Conservation (phyloP, 2,888 invertebrate species). For the Acanthopleura granulata region DNA sequence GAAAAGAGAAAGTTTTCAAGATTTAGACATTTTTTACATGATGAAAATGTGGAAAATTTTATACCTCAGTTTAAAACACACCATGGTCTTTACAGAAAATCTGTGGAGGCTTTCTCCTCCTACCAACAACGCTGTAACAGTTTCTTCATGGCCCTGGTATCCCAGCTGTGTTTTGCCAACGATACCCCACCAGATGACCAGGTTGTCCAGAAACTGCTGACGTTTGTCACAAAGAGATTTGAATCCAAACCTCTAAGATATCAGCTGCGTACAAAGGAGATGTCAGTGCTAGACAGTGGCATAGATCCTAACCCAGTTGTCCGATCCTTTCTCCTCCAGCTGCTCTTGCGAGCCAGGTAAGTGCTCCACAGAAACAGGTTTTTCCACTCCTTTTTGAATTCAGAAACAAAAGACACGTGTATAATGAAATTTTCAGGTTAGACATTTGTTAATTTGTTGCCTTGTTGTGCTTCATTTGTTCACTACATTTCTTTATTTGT, state of each 20-base stretch:
- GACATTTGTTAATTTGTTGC: no score
- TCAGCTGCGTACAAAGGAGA: constrained; percentile 34
- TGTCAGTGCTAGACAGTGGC: constrained; percentile 51
- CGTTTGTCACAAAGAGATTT: not conserved
- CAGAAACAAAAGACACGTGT: no score
- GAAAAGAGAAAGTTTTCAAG: no score
- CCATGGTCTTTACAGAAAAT: no score
- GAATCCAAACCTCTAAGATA: not conserved
- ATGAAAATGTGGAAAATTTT: no score
- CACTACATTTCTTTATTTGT: no score
- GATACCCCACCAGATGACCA: constrained; percentile 31
- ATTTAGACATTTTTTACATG: no score
- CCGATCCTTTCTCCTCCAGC: constrained; percentile 55
- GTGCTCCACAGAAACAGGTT: no score
- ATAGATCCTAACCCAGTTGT: constrained; percentile 59
- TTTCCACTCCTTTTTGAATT: no score
- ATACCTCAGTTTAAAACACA: no score
- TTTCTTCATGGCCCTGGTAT: constrained; percentile 40
- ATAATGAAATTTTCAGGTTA: no score
- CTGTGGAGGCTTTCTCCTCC: not conserved
- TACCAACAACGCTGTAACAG: constrained; percentile 24
- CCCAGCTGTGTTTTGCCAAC: constrained; percentile 35
- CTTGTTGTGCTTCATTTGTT: no score
- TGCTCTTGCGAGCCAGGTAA: constrained; percentile 52
- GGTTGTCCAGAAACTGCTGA: constrained; percentile 33